These are phyloP conservation scores for Poecilia wingei DNA, from an alignment of 2,797 vertebrate species.

Conservation along the genomic window DNA sequence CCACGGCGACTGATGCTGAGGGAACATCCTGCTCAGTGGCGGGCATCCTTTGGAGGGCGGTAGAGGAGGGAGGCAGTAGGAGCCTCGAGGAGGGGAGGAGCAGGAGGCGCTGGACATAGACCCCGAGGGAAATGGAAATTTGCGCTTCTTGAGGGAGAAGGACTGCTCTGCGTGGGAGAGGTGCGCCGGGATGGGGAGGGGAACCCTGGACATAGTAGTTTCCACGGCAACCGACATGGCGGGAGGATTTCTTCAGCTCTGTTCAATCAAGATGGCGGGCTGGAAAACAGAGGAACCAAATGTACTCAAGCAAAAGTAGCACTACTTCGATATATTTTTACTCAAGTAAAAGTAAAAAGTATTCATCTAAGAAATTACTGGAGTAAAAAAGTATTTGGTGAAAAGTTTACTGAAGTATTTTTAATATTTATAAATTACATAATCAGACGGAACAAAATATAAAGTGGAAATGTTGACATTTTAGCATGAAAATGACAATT, in stretches of 20 bases:
- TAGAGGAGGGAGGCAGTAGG: constrained; percentile 82
- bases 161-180: constrained; percentile 86
- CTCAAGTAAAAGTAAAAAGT: no score
- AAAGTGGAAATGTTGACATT: no score
- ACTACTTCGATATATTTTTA: no score
- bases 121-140: constrained; percentile 65
- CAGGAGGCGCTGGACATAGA: constrained; percentile 60
- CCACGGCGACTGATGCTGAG: constrained; percentile 81
- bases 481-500: no score
- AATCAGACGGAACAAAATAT: no score
- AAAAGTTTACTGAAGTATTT: no score
- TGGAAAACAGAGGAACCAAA: constrained; percentile 28
- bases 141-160: constrained; percentile 87
- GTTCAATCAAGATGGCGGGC: constrained; percentile 16
- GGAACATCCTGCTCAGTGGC: constrained; percentile 84
- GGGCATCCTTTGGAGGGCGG: constrained; percentile 85
- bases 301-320: no score
- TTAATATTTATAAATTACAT: no score
- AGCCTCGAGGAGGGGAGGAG: constrained; percentile 64
- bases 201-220: constrained; percentile 68
- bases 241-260: constrained; percentile 17
- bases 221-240: constrained; percentile 83
- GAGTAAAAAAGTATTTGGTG: no score
- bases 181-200: constrained; percentile 85
- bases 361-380: no score